Conservation (phyloP, 2,888 invertebrate species). For the Drosophila ezoana region DNA sequence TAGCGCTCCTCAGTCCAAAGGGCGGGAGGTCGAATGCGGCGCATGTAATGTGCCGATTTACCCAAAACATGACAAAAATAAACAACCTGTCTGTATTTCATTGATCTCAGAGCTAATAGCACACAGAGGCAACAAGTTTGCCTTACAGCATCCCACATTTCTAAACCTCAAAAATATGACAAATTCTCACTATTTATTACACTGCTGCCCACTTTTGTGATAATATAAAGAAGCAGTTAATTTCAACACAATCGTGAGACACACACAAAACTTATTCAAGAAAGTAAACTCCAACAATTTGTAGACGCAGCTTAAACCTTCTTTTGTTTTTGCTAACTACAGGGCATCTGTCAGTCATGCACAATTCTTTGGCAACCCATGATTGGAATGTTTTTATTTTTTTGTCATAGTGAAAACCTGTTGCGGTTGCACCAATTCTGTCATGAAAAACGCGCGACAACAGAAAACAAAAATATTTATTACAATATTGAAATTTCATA, state of each 20-base stretch:
- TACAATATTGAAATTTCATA: slow-evolving; percentile 68
- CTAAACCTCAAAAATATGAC: too few species aligned
- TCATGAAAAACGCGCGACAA: slow-evolving; percentile 61
- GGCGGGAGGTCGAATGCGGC: too few species aligned
- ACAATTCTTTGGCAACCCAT: not conserved
- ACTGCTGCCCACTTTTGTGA: too few species aligned
- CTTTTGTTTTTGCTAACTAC: not conserved
- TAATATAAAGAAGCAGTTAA: too few species aligned
- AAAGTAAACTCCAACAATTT: too few species aligned
- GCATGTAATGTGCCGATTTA: too few species aligned
- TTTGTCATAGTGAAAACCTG: slow-evolving; percentile 54
- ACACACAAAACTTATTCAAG: too few species aligned
- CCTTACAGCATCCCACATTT: not conserved
- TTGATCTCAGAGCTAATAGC: not conserved
- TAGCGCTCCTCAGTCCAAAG: too few species aligned
- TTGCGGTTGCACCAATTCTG: slow-evolving; percentile 75
- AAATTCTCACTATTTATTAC: too few species aligned
- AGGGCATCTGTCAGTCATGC: slow-evolving; percentile 17
- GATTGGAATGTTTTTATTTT: slow-evolving; percentile 14
- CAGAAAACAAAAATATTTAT: slow-evolving; percentile 67
- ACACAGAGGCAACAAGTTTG: not conserved
- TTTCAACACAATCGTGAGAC: too few species aligned
- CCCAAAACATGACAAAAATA: too few species aligned
- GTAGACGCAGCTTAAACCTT: not conserved
- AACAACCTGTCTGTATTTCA: too few species aligned